Conservation (phyloP, 2,797 vertebrate genomes). For the Siniperca obscura region DNA sequence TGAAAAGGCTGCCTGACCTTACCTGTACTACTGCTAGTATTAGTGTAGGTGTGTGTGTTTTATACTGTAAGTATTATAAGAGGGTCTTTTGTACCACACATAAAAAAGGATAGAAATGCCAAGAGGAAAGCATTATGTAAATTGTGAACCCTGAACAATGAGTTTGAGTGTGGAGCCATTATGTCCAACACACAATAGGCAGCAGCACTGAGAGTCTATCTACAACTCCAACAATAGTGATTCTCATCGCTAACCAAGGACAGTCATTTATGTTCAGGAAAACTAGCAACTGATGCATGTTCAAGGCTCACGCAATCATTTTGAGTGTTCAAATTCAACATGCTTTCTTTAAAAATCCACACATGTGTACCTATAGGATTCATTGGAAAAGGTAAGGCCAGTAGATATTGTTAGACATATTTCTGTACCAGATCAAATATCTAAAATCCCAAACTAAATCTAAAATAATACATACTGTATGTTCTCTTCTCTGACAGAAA, state of each 20-base stretch:
- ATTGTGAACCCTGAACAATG: constrained; percentile 62
- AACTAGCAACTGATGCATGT: constrained; percentile 22
- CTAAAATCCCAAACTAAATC: neutral
- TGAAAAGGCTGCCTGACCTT: constrained; percentile 31
- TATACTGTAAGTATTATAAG: constrained; percentile 3
- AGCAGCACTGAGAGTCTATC: constrained; percentile 39
- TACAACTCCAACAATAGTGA: constrained; percentile 31
- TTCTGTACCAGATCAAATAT: neutral
- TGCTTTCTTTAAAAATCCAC: neutral
- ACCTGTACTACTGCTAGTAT: constrained; percentile 12
- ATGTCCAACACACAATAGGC: constrained; percentile 59
- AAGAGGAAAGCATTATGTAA: constrained; percentile 68
- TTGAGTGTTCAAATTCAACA: neutral
- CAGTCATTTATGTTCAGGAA: constrained; percentile 36
- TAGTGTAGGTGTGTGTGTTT: neutral
- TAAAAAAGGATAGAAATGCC: constrained; percentile 65
- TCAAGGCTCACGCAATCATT: constrained; percentile 24
- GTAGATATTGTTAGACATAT: neutral
- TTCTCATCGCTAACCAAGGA: constrained; percentile 49
- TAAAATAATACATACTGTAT: neutral
- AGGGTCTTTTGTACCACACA: constrained; percentile 45
- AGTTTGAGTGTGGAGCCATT: constrained; percentile 53
- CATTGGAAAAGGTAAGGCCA: neutral
- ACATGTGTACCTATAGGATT: neutral
- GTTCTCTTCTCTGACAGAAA: neutral